phyloP scores from a whole-genome alignment of 2,797 vertebrate genomes.

The Anas bahamensis region DNA sequence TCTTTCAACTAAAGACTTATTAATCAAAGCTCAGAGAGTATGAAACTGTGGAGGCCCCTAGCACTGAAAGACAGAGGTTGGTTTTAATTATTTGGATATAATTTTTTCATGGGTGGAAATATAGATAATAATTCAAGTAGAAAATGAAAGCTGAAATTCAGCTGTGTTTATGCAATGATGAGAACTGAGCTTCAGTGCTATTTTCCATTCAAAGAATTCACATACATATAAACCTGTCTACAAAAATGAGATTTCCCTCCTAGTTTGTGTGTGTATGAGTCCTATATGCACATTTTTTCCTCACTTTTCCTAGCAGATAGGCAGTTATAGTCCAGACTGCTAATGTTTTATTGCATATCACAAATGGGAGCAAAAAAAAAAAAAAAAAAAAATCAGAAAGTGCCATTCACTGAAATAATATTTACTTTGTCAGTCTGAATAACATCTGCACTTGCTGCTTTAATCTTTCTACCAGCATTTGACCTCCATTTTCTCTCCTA shows the following conservation, averaged over 20 bases:
- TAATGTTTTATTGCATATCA: neutral
- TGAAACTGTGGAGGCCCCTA: neutral
- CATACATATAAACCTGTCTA: rapidly evolving
- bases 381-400: neutral
- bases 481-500: slow-evolving; percentile 51
- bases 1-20: neutral
- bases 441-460: slow-evolving; percentile 22
- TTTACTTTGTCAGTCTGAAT: slow-evolving; percentile 55
- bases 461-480: slow-evolving; percentile 24
- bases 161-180: neutral
- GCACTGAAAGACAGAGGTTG: neutral
- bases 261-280: neutral
- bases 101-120: neutral
- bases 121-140: neutral
- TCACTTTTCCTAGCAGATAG: neutral
- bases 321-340: neutral
- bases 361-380: neutral
- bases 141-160: neutral
- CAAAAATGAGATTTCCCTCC: neutral
- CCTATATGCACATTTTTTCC: neutral
- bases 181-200: neutral
- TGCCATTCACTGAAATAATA: slow-evolving; percentile 36
- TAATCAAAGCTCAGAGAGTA: slow-evolving; percentile 5
- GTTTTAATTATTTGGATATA: slow-evolving; percentile 15
- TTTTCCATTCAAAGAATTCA: neutral